phyloP scores from a whole-genome alignment of 2,888 invertebrate genomes.

The Ormyrus pomaceus region DNA sequence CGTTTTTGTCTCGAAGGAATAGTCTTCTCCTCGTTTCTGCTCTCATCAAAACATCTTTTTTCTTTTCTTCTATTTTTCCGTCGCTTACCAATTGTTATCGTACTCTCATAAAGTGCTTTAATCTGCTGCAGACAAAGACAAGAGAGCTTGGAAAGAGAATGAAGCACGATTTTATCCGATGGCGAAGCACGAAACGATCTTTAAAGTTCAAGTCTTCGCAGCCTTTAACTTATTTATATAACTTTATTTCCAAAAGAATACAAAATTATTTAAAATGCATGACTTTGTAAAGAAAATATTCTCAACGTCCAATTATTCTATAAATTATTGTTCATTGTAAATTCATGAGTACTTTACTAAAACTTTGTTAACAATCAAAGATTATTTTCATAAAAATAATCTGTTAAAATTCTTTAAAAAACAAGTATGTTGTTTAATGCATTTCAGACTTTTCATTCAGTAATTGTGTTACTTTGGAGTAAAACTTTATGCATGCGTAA shows the following conservation, averaged over 20 bases:
- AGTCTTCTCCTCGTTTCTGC: slow-evolving; percentile 1
- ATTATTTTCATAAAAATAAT: slow-evolving; percentile 24
- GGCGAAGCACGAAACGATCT: slow-evolving; percentile 1
- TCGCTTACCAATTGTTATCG: not conserved
- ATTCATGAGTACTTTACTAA: not conserved
- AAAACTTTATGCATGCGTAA: slow-evolving; percentile 10
- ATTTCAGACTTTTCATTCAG: slow-evolving; percentile 25
- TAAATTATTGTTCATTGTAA: not conserved
- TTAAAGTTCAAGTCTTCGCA: not conserved
- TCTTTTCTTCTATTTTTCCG: not conserved
- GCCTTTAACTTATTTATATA: slow-evolving; percentile 1
- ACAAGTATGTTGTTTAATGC: not conserved
- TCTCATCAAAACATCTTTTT: slow-evolving; percentile 12
- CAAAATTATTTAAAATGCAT: too few species aligned
- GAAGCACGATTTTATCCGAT: slow-evolving; percentile 5
- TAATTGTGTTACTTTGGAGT: not conserved
- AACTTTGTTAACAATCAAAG: slow-evolving; percentile 4
- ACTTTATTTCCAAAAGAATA: too few species aligned
- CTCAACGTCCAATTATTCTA: not conserved
- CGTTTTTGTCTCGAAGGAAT: not conserved
- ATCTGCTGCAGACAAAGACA: slow-evolving; percentile 12
- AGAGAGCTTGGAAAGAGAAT: slow-evolving; percentile 25
- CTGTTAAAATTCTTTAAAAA: slow-evolving; percentile 21
- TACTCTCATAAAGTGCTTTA: not conserved
- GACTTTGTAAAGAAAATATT: not conserved